Evolutionary conservation across 2,888 invertebrate species (phyloP), one percentile per base, ranked within the genome.

Genomic region (Caenorhabditis sinica): DNA sequence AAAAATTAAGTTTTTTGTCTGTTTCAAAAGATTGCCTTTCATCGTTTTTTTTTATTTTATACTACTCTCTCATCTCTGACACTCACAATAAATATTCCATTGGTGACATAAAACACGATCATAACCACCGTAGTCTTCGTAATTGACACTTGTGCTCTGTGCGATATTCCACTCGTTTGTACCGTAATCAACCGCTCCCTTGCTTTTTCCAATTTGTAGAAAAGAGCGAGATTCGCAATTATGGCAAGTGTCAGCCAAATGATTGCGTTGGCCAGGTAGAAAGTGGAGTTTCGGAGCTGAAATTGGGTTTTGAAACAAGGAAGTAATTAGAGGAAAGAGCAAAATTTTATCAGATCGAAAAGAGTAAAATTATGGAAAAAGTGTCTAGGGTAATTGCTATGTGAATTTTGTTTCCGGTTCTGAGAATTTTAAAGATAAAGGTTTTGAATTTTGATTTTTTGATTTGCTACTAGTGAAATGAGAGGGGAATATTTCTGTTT

Each of bases 171-270:
- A 53, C 53, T 68, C 2, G 51, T 53, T 25, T 68, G 68, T 13
- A 68, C 53, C 23, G 68, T 53, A 30, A 68, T 68, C 53, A 68
- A 68, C n/a, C 36, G 45, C 23, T 68, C 68, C 13, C 33, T 51
- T 20, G 68, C 68, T 68, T 53, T 68, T 51, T 30, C n/a, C 1
- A 68, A 13, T 23, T 68, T 68, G n/a, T 36, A 51, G 36, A 68
- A 68, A 11, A 68, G 45, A 13, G 53, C 53, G 4, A 53, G 15
- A 15, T 68, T 68, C 33, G 36, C 68, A 23, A 68, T 53, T 11
- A 53, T 68, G 20, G 68, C 49, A 28, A 68, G 13, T 0, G 13
- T 36, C n/a, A 68, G 20, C 68, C 68, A 68, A 17, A 25, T 51
- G n/a, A 68, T 68, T 5, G 51, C 20, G 9, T 53, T 68, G 1